phyloP scores from a whole-genome alignment of 1,140 invertebrate species.

The Tetramorium alpestre region DNA sequence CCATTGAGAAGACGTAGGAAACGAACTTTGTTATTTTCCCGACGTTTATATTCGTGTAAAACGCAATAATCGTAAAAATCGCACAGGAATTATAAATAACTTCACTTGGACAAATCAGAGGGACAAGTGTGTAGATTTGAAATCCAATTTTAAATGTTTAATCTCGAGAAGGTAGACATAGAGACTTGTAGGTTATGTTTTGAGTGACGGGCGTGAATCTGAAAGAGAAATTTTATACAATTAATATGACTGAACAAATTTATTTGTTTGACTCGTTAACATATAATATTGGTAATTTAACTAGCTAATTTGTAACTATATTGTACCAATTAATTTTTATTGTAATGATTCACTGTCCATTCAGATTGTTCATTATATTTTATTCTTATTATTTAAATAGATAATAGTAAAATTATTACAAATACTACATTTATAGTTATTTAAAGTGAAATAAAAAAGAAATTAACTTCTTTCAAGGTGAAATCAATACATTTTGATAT shows the following conservation, averaged over 20 bases:
- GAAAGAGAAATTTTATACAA: not conserved
- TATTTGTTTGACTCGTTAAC: no score
- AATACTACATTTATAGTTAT: not conserved
- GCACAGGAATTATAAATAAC: not conserved
- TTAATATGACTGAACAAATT: not conserved
- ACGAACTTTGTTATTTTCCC: no score
- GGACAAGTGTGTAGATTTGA: not conserved
- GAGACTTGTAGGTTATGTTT: not conserved
- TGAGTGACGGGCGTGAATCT: not conserved
- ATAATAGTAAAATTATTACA: no score
- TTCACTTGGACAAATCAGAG: not conserved
- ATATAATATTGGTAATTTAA: no score
- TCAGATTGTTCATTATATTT: not conserved
- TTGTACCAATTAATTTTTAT: no score
- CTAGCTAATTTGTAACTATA: no score
- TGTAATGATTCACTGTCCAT: no score
- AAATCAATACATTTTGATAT: not conserved
- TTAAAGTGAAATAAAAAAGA: not conserved
- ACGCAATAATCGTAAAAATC: not conserved
- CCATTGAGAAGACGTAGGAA: no score
- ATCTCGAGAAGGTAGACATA: not conserved
- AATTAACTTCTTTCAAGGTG: not conserved
- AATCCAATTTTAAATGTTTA: not conserved
- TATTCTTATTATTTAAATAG: not conserved
- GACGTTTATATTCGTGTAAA: no score